phyloP scores from a whole-genome alignment of 1,140 invertebrate genomes.

The Diorhabda elongata region DNA sequence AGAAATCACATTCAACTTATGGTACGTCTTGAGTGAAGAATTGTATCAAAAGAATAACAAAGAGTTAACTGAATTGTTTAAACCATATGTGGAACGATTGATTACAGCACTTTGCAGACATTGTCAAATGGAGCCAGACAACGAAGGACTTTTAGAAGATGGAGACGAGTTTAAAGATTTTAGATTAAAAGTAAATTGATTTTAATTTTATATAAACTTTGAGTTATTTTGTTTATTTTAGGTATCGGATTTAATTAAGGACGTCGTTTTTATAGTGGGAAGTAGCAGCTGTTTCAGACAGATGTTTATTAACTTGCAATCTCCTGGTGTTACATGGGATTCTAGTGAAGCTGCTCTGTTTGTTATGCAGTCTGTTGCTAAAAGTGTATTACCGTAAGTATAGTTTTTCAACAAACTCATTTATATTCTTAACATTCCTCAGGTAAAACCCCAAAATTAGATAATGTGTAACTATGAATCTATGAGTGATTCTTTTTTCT shows the following conservation, averaged over 20 bases:
- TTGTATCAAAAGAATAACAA: slow-evolving; percentile 85
- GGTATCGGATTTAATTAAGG: slow-evolving; percentile 87
- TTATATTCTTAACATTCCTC: neutral
- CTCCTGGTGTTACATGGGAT: slow-evolving; percentile 77
- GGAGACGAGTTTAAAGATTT: slow-evolving; percentile 85
- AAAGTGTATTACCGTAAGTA: slow-evolving; percentile 92
- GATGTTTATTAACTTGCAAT: slow-evolving; percentile 74
- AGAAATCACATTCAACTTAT: slow-evolving; percentile 95
- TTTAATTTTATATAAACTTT: neutral
- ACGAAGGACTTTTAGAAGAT: slow-evolving; percentile 85
- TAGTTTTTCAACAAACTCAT: neutral
- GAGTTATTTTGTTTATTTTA: neutral
- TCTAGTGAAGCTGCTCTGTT: slow-evolving; percentile 91
- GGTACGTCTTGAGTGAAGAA: slow-evolving; percentile 93
- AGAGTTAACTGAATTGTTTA: slow-evolving; percentile 73
- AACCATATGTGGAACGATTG: slow-evolving; percentile 85
- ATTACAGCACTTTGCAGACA: slow-evolving; percentile 80
- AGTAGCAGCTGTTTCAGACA: slow-evolving; percentile 88
- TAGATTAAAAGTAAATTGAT: slow-evolving; percentile 62
- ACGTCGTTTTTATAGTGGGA: slow-evolving; percentile 96
- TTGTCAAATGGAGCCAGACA: slow-evolving; percentile 87
- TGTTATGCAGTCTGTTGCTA: slow-evolving; percentile 92
- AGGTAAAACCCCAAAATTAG: neutral
- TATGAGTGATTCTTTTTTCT: no score
- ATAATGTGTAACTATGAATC: no score